Percentiles rank a stretch among this genome's conserved stretches.
Conservation (phyloP, 1,140 invertebrate genomes). For the Dolichoris vasculosae region DNA sequence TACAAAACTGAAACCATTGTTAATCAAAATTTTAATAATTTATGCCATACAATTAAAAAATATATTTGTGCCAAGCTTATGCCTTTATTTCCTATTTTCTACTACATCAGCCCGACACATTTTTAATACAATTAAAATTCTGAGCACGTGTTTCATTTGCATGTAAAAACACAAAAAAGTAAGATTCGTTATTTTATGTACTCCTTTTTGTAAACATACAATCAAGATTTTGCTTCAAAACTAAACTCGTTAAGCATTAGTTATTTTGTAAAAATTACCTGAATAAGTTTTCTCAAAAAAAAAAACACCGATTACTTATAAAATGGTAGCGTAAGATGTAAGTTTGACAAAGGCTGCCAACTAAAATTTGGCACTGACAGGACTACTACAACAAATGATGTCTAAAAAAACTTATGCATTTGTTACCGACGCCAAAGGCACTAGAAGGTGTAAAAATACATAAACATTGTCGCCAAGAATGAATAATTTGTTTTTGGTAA, state of each 20-base stretch:
- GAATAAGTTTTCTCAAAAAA: background rate
- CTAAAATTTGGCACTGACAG: constrained; percentile 35
- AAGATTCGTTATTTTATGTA: constrained; percentile 39
- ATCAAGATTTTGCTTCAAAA: background rate
- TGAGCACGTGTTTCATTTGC: constrained; percentile 48
- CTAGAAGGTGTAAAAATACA: constrained; percentile 4
- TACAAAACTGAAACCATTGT: background rate
- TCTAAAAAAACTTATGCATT: background rate
- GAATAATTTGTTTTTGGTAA: background rate
- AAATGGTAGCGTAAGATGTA: constrained; percentile 23
- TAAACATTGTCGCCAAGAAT: constrained; percentile 23
- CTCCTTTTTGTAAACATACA: background rate
- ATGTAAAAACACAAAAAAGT: constrained; percentile 25
- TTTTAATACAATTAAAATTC: constrained; percentile 49
- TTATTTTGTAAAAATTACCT: too few relatives aligned
- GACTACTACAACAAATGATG: background rate
- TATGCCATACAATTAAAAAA: constrained; percentile 35
- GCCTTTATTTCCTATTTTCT: constrained; percentile 3
- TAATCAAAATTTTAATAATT: constrained; percentile 15
- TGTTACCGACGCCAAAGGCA: background rate
- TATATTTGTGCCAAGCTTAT: constrained; percentile 16
- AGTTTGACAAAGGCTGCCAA: constrained; percentile 24
- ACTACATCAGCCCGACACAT: constrained; percentile 23
- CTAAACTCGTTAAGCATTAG: background rate
- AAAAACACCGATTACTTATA: background rate